Base-by-base conservation (phyloP, 2,888 invertebrate genomes). In the Dolichomitus sp. region DNA sequence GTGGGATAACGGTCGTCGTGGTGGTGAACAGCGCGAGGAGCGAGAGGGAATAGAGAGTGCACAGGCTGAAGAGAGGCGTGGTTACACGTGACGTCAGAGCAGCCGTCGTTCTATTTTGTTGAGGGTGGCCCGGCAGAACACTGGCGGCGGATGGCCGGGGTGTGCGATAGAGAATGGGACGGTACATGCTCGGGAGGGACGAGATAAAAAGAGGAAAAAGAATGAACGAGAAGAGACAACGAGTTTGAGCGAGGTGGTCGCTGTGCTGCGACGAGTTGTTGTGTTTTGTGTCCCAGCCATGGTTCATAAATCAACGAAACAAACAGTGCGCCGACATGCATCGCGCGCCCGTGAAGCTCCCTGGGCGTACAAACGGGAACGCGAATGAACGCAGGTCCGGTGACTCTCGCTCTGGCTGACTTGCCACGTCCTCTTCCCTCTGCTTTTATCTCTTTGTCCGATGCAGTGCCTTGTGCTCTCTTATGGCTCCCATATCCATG, bases 251-350 rank as follows among this genome's bases (percentile, higher is more conserved):
- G 83, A 68, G 79, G 68, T 37, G 61, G 76, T 76, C 61, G 66
- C 63, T 63, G 72, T 42, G 68, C 68, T 54, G 48, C 54, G 68
- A 68, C 78, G 72, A 81, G 84, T 88, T 88, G 89, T 88, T 90
- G 91, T 92, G 90, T 92, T 91, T 91, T 91, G 90, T 90, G 92
- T 92, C 91, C 89, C 89, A 87, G 90, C 89, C 91, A 92, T 90
- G 92, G 90, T 92, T 92, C 92, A 92, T 92, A 92, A 92, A 92
- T 92, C 92, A 92, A 90, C 91, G 91, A 92, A 92, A 91, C 92
- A 92, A 92, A 92, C 92, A 92, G 90, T 89, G 90, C 88, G 88
- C 88, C 89, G 88, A 87, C 88, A 86, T 87, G 90, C 87, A 87
- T 89, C 88, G 89, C 88, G 86, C 82, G 84, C 85, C 72, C 75